A percentile compares a stretch with the other conserved stretches of the same genome.
Evolutionary conservation across 1,140 invertebrate species (phyloP).

Genomic region (Octopus bimaculoides): DNA sequence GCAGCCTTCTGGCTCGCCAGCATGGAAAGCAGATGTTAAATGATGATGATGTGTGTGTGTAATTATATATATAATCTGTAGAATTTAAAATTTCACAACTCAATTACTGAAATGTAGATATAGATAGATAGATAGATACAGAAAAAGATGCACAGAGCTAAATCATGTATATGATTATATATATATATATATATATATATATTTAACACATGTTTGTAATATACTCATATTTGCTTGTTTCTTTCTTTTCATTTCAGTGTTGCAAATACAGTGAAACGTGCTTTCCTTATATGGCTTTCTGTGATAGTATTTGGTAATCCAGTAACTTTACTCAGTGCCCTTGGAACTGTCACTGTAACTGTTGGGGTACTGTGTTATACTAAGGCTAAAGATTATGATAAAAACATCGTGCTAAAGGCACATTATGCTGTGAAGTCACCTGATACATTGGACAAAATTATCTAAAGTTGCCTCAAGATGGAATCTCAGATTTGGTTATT

Average conservation of each 20-base stretch:
- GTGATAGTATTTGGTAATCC: constrained; percentile 78
- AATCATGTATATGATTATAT: too few relatives aligned
- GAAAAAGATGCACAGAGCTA: too few relatives aligned
- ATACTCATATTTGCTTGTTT: not conserved
- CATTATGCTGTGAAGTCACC: constrained; percentile 14
- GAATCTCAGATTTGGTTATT: not conserved
- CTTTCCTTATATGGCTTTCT: constrained; percentile 80
- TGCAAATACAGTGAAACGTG: constrained; percentile 81
- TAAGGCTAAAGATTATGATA: constrained; percentile 55
- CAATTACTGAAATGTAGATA: too few relatives aligned
- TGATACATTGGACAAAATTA: not conserved
- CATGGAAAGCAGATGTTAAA: too few relatives aligned
- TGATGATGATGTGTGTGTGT: too few relatives aligned
- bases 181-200: too few relatives aligned
- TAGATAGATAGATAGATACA: too few relatives aligned
- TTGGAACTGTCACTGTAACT: constrained; percentile 75
- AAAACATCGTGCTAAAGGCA: not conserved
- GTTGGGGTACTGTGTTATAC: constrained; percentile 78
- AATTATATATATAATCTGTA: too few relatives aligned
- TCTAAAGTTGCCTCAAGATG: not conserved
- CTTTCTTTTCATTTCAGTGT: constrained; percentile 64
- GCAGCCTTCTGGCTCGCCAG: too few relatives aligned
- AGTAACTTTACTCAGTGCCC: constrained; percentile 73
- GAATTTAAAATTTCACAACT: too few relatives aligned
- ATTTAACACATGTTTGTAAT: too few relatives aligned